Base-by-base conservation (phyloP, 2,888 invertebrate species). In the Pediacus dermestoides region DNA sequence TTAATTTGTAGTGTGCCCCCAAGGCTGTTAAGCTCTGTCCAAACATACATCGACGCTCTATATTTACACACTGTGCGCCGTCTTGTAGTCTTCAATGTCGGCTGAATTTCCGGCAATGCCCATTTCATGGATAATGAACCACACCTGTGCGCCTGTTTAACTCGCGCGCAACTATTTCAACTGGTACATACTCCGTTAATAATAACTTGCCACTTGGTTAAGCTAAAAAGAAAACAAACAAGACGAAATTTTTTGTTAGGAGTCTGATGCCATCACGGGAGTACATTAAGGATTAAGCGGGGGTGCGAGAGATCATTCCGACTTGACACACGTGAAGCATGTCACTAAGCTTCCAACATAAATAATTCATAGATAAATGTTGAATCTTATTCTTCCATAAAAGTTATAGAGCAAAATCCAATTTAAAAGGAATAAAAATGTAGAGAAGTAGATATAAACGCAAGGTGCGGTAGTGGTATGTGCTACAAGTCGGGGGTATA, bases 351-450 rank as follows among this genome's bases (percentile, higher is more conserved):
- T 35, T 30, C 15, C 39, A 18, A 16, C 2, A n/a, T 42, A 44
- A 42, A 42, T 44, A 48, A 48, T 48, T 44, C 44, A 49, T 52
- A 52, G 49, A 50, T 48, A 52, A 47, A 48, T 48, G 42, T 46
- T 27, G 38, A 43, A 42, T 46, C 47, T 42, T 38, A 48, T 51
- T 46, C 44, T 39, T 41, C 38, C 36, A 34, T 39, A 32, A 44
- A 49, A 48, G 45, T 52, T 46, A 44, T 40, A 44, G 36, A 44
- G 37, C 40, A 30, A 46, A 46, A 48, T 51, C 40, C 38, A 48
- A 45, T 46, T 48, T 34, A 31, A 37, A 16, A 16, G 39, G 37
- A 43, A 48, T 46, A 44, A 43, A 42, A 44, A 37, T 42, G 37
- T 37, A 14, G 25, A n/a, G n/a, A 18, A 18, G 27, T 30, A 35